phyloP scores from a whole-genome alignment of 2,888 invertebrate species.

The Limnephilus marmoratus region DNA sequence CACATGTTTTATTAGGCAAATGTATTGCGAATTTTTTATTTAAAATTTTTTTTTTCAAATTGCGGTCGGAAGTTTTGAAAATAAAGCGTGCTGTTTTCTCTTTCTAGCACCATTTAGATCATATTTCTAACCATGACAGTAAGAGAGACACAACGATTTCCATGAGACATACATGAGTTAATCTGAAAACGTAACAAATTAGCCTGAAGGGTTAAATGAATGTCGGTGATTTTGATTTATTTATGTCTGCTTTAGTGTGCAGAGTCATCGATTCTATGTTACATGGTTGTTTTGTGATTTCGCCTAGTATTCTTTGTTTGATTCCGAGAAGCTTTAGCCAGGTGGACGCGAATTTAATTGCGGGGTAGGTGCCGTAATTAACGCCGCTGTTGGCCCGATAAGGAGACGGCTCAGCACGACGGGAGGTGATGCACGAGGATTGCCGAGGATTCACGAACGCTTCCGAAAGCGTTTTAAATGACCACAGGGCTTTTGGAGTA shows the following conservation, averaged over 20 bases:
- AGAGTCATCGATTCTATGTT: background rate
- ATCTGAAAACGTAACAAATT: too few relatives aligned
- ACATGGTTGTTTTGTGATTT: background rate
- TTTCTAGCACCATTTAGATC: too few relatives aligned
- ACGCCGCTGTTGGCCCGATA: constrained; percentile 42
- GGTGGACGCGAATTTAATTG: constrained; percentile 58
- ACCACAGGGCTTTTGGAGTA: background rate
- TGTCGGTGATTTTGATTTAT: too few relatives aligned
- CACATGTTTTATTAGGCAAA: too few relatives aligned
- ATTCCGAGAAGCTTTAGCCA: constrained; percentile 28
- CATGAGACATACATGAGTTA: too few relatives aligned
- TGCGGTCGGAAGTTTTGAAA: too few relatives aligned
- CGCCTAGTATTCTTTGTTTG: constrained; percentile 2
- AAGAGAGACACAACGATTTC: too few relatives aligned
- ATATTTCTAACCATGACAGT: too few relatives aligned
- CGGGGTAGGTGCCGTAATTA: constrained; percentile 50
- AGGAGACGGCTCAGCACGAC: constrained; percentile 32
- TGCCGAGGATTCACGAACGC: constrained; percentile 25
- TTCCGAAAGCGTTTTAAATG: constrained; percentile 16
- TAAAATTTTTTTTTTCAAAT: too few relatives aligned
- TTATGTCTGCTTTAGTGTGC: background rate
- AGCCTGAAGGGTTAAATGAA: too few relatives aligned
- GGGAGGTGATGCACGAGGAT: constrained; percentile 15
- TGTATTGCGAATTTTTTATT: too few relatives aligned
- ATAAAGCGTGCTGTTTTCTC: too few relatives aligned